Conservation (phyloP, 2,113 vertebrate genomes). For the Caranx melampygus region DNA sequence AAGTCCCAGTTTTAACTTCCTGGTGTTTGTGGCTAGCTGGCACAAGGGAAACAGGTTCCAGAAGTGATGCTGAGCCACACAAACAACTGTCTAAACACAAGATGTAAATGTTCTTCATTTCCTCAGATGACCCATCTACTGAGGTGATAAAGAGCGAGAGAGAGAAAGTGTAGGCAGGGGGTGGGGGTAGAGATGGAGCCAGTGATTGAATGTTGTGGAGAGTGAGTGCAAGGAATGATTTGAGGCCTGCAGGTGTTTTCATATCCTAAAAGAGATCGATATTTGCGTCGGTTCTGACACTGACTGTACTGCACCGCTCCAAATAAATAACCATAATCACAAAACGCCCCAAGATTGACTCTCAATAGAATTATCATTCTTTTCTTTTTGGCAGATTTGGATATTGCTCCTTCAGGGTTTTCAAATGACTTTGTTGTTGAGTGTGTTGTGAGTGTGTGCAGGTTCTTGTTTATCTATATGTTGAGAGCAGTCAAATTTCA, state of each 20-base stretch:
- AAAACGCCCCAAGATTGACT: slow-evolving; percentile 83
- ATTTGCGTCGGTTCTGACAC: slow-evolving; percentile 78
- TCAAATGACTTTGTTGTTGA: slow-evolving; percentile 80
- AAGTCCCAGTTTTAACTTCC: background rate
- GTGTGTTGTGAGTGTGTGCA: slow-evolving; percentile 55
- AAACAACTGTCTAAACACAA: slow-evolving; percentile 32
- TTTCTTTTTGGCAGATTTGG: slow-evolving; percentile 83
- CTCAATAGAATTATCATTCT: slow-evolving; percentile 84
- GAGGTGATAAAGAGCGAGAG: slow-evolving; percentile 22
- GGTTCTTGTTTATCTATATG: slow-evolving; percentile 52
- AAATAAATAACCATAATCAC: slow-evolving; percentile 88
- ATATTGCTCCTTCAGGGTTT: slow-evolving; percentile 84
- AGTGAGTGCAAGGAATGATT: slow-evolving; percentile 76
- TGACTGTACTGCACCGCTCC: slow-evolving; percentile 73
- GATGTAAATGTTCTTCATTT: slow-evolving; percentile 16
- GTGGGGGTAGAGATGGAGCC: slow-evolving; percentile 22
- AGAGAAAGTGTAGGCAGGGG: background rate
- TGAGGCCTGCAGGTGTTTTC: slow-evolving; percentile 83
- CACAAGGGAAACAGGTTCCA: background rate
- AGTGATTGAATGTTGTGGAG: slow-evolving; percentile 54
- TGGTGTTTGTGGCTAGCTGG: background rate
- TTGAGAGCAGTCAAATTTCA: slow-evolving; percentile 75
- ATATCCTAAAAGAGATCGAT: slow-evolving; percentile 83
- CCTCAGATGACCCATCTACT: slow-evolving; percentile 9
- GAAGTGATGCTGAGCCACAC: background rate